These are phyloP conservation scores for Megaustenia siamemsis DNA, from an alignment of 2,888 invertebrate species.

Conservation along the genomic window DNA sequence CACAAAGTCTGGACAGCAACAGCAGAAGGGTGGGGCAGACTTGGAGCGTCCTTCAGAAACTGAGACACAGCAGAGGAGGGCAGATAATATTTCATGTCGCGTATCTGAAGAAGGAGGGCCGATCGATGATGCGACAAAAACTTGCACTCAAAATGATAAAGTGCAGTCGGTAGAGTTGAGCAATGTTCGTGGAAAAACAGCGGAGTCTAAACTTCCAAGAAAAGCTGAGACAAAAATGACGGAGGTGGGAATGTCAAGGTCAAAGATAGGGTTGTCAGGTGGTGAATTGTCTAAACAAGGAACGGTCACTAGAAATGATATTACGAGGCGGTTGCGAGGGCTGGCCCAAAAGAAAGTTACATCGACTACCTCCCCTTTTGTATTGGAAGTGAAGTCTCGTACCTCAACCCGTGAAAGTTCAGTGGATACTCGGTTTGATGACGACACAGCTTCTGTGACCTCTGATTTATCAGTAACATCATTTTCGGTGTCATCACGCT, in stretches of 20 bases:
- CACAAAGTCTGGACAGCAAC: neutral
- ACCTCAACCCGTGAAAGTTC: slow-evolving; percentile 55
- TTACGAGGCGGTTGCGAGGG: neutral
- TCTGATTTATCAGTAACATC: slow-evolving; percentile 26
- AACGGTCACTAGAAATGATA: neutral
- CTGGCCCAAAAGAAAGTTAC: neutral
- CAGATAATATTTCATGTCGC: neutral
- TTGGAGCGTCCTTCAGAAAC: neutral
- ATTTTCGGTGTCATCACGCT: neutral
- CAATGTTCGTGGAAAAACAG: neutral
- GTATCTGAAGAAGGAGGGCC: neutral
- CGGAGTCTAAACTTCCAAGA: neutral
- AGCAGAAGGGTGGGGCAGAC: neutral
- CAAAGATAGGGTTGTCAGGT: neutral
- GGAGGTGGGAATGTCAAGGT: neutral
- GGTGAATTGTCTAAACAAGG: neutral
- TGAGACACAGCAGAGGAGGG: neutral
- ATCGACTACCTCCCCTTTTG: neutral
- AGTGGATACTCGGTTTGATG: slow-evolving; percentile 57
- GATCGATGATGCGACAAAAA: neutral
- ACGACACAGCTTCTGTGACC: slow-evolving; percentile 36
- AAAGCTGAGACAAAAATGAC: neutral
- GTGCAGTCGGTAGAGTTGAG: neutral
- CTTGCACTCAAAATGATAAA: neutral
- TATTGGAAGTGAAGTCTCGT: neutral